Base-by-base conservation (phyloP, 2,797 vertebrate species). In the Galago senegalensis region DNA sequence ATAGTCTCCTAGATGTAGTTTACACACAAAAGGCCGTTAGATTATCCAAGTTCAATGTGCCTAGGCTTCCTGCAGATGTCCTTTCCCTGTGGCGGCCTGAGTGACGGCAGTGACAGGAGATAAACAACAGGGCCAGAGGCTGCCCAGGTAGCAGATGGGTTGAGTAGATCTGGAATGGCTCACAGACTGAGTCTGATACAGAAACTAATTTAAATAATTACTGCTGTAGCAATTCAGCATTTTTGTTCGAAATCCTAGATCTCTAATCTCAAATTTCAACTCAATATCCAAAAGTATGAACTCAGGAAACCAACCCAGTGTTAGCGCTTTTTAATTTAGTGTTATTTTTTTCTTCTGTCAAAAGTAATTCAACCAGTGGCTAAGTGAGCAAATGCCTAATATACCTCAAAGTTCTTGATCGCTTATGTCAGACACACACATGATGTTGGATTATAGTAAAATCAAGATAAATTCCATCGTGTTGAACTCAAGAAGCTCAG, bases 221-320 rank as follows among this genome's bases (percentile, higher is more conserved):
- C 18, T 56, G 37, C 34, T 75, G 49, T 69, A 67, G 34, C 25
- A 92, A 81, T 58, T 89, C 29, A 34, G 25, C 37, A 72, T 72
- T 65, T 90, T 87, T 93, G 17, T 65, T 77, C 12, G 65, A 90
- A 87, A 87, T 80, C n/a, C 5, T 8, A 67, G 13, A 60, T 58
- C 16, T 46, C 60, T 84, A 92, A 80, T 79, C 72, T 88, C 73
- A 88, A 80, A 79, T 73, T 92, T 67, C 80, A 84, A 58, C 2
- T 84, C 88, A 63, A 88, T 25, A 65, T 84, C 53, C 53, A 23
- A 49, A 21, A 80, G 31, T 79, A 49, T 76, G n/a, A 88, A 25
- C 46, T 84, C 65, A 79, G 20, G 43, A 40, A 79, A 88, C 21
- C 72, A 58, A 40, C 10, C 5, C 40, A 40, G 5, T 10, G 23